phyloP scores from a whole-genome alignment of 2,888 invertebrate species.

The Syrista parreyssii region DNA sequence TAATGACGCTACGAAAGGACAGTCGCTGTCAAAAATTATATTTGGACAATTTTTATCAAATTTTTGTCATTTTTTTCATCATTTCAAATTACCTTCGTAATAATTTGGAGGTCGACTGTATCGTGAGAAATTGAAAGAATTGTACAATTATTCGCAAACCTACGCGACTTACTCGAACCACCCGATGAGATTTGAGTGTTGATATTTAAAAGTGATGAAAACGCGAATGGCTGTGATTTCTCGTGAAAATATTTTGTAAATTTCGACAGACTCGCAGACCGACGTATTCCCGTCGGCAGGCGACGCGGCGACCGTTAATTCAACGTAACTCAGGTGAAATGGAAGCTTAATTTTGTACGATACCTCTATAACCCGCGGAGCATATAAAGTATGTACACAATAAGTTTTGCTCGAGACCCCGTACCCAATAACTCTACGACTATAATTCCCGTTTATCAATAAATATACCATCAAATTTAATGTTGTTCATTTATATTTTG shows the following conservation, averaged over 20 bases:
- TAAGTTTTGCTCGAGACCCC: conserved; percentile 10
- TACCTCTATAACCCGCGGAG: conserved; percentile 6
- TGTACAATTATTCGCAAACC: conserved; percentile 4
- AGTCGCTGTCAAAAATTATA: background rate
- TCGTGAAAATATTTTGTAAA: background rate
- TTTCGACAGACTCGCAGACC: background rate
- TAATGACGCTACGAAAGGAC: background rate
- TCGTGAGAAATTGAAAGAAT: background rate
- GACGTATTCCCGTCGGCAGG: background rate
- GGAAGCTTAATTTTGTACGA: conserved; percentile 26
- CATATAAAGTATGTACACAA: conserved; percentile 1
- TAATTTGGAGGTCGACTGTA: background rate
- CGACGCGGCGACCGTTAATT: background rate
- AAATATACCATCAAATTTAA: conserved; percentile 49
- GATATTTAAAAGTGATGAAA: background rate
- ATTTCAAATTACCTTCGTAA: background rate
- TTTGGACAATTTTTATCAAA: background rate
- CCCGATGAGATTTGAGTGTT: background rate
- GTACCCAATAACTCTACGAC: conserved; percentile 25
- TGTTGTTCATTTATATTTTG: conserved; percentile 39
- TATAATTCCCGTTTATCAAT: conserved; percentile 29
- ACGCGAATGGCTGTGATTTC: background rate
- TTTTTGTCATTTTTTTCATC: background rate
- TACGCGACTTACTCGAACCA: background rate
- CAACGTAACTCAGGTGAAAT: conserved; percentile 2